Conservation (phyloP, 2,113 vertebrate species). For the Micromys minutus region DNA sequence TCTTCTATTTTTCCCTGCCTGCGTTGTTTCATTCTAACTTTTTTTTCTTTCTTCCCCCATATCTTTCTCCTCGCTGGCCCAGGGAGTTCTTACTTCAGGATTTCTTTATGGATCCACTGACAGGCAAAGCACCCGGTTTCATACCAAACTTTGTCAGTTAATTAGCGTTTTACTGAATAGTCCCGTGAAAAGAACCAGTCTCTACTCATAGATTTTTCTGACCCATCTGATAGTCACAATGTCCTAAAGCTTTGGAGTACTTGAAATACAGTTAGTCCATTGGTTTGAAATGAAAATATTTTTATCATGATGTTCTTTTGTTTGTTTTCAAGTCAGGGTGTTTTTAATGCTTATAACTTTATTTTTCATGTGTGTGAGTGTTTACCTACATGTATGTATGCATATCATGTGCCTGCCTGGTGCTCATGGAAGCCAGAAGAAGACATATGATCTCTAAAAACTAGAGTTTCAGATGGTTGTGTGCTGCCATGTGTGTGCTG, state of each 20-base stretch:
- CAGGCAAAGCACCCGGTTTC: too few relatives aligned
- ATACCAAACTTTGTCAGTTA: neutral
- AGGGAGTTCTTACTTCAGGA: neutral
- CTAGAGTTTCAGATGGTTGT: neutral
- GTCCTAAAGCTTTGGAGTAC: neutral
- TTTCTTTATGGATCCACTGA: too few relatives aligned
- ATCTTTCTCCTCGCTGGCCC: neutral
- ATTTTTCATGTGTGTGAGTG: neutral
- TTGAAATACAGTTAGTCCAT: neutral
- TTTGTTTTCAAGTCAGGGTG: neutral
- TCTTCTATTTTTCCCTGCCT: too few relatives aligned
- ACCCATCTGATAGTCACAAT: neutral
- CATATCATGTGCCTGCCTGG: neutral
- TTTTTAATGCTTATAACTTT: neutral
- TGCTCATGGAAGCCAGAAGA: neutral
- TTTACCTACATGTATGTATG: neutral
- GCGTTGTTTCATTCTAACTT: accelerated
- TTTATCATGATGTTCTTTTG: neutral
- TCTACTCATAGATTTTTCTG: neutral
- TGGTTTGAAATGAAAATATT: neutral
- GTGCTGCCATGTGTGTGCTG: neutral
- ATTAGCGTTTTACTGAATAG: neutral
- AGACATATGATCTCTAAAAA: neutral
- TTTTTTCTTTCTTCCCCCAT: neutral
- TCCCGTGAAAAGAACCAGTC: neutral